Evolutionary conservation across 2,888 invertebrate species (phyloP), one percentile per base, ranked within the genome.

Genomic region (Drosophila nr. fundita): DNA sequence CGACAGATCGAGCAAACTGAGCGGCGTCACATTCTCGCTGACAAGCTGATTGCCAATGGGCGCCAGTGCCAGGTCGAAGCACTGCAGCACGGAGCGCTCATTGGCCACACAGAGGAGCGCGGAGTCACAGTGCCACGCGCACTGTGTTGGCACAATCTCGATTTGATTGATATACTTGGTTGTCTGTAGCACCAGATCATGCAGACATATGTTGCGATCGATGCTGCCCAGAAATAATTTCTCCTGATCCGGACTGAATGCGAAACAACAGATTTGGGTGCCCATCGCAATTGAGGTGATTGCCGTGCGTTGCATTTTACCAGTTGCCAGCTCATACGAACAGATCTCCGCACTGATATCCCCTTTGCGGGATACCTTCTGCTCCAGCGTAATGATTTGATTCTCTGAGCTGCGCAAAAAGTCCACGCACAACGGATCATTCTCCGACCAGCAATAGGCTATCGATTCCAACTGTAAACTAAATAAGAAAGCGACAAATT

Each of bases 361-460:
- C 1, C 95, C 95, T 91, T 96, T 95, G 65, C 95, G 94, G 0
- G 96, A 95, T 21, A 96, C 95, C 87, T 96, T 96, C 92, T 98
- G 98, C 91, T 98, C 98, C 50, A 98, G 94, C 75, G 96, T 95
- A 92, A 97, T 95, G 81, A 97, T 94, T 80, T 96, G 94, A 91
- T 96, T 95, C 66, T 96, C 95, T 78, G 95, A 94, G 62, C 95
- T 94, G 75, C 95, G 94, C 84, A 98, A 96, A 87, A 98, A 95
- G 81, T 96, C 95, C 36, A 97, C 96, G 90, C 95, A 95, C n/a
- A 98, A 92, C 0, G 98, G 97, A 93, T 98, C 98, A 92, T 96
- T 96, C 92, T 98, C 98, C 40, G 98, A 96, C 93, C 97, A 96
- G 87, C 96, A 96, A 90, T 96, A 97, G 57, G 97, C 96, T 65